Base-by-base conservation (phyloP, 2,797 vertebrate genomes). In the Crypturellus tataupa region DNA sequence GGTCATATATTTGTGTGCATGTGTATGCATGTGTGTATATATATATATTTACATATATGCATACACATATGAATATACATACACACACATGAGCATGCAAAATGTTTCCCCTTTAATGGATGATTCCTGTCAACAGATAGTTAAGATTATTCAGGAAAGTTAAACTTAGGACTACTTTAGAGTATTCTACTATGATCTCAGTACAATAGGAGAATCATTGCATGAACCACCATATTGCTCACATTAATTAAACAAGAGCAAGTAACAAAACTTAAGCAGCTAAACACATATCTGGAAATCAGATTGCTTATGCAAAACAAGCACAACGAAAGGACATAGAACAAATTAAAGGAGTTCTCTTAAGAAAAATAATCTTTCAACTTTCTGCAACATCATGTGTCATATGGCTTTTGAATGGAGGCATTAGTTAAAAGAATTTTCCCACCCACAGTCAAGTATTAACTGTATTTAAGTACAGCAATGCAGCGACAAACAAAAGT, bases 341-440 rank as follows among this genome's bases (percentile, higher is more conserved):
- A 76, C 58, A 95, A 94, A 87, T 11, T 7, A 90, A 95, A 85
- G 53, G 31, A 73, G 55, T 90, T 91, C 75, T 95, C 89, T 89
- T 89, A 21, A 78, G 47, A 89, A 95, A 94, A 91, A 73, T 60
- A 68, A 58, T 85, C 65, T 95, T 94, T 80, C 8, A 3, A 31
- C 59, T 72, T 87, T 69, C 85, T 87, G 86, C 72, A 94, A 85
- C 78, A 94, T 90, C 83, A 63, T 6, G 8, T 95, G 55, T 96
- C 65, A 92, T 96, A 96, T 96, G 95, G 94, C 94, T 96, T 96
- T 93, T 94, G 87, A 95, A 94, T 21, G 73, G 89, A 96, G 94
- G 94, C 95, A 94, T 91, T 75, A 85, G 84, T 69, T 85, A 76
- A 62, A 80, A 83, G 67, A 71, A 42, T 65, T 20, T 82, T 88